Evolutionary conservation across 35 echinoderm and acorn worm species (phyloP), one percentile per base, ranked within the genome.

Genomic region (Strongylocentrotus purpuratus): DNA sequence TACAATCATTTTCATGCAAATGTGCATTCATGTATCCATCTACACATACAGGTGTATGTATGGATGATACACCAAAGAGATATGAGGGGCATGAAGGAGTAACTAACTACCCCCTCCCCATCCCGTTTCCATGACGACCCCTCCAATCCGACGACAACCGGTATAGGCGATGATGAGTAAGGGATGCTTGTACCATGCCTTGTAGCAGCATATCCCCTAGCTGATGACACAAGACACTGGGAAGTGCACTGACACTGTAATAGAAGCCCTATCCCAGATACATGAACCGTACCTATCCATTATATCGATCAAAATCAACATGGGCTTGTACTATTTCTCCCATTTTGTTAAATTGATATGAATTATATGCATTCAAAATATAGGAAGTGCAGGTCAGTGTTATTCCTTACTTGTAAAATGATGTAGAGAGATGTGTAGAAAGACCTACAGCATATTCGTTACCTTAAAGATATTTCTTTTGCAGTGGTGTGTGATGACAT

Each of bases 211-310:
- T 78, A 78, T 78, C 65, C 20, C 7, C 20, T 3, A 28, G 65
- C 65, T 78, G n/a, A 78, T 78, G 65, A 78, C 22, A 78, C 65
- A n/a, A 78, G 65, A 78, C 22, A 78, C 65, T 78, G 65, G 1
- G 65, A 78, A 78, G 65, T 78, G 65, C 65, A 78, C 7, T n/a
- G 65, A 78, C 65, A 78, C 65, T n/a, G 65, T 78, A 78, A 78
- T 78, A n/a, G 4, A n/a, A 78, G 22, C 65, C 28, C 20, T 28
- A 78, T n/a, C 25, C 65, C 65, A 78, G 65, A 78, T 78, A 78
- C n/a, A 4, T n/a, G 65, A 78, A 78, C 65, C 25, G 65, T 18
- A 78, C n/a, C 65, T 78, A 78, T 78, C n/a, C 65, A 4, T 78
- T 22, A 78, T 28, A 78, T 78, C 28, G 65, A 78, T 28, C 28